Evolutionary conservation across 2,113 vertebrate species (phyloP), one percentile per base, ranked within the genome.

Genomic region (Podarcis raffonei): DNA sequence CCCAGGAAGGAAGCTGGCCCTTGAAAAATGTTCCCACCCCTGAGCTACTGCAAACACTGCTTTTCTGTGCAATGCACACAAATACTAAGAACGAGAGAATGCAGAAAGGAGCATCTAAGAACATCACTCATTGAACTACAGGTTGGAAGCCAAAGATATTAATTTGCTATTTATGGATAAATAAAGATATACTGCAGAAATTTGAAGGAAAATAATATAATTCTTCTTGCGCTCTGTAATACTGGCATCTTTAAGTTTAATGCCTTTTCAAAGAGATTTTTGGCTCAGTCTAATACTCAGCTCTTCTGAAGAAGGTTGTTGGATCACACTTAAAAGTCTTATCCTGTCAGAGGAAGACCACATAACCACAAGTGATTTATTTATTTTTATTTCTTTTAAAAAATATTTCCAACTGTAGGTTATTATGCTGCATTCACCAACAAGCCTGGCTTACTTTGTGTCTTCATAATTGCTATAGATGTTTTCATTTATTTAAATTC

Each of bases 291-390:
- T 92, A 91, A 62, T 93, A 94, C 94, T 91, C 80, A 88, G 91
- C 79, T 92, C 92, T 96, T 95, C 93, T 90, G 91, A 96, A 92
- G 75, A 95, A 95, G 93, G 81, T 84, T 93, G 81, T 89, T 95
- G 90, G 86, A 94, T 95, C 83, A 83, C 92, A 95, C 92, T 95
- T 96, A 87, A 96, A 96, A 96, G 94, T 83, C 92, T 79, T 96
- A 88, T 89, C 89, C 89, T 95, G 91, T 91, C 81, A 90, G 83
- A 92, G 89, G 84, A 95, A 94, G 94, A 93, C 91, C 94, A 94
- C 93, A 87, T 93, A 83, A 95, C 95, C 94, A 95, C 93, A 96
- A 96, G 86, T 65, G 76, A 94, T 86, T 87, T 91, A 92, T n/a
- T 80, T 62, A 18, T 62, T 62, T 62, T 62, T 62, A 48, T 48